These are phyloP conservation scores for Idaea straminata DNA, from an alignment of 2,888 invertebrate genomes.

Conservation along the genomic window DNA sequence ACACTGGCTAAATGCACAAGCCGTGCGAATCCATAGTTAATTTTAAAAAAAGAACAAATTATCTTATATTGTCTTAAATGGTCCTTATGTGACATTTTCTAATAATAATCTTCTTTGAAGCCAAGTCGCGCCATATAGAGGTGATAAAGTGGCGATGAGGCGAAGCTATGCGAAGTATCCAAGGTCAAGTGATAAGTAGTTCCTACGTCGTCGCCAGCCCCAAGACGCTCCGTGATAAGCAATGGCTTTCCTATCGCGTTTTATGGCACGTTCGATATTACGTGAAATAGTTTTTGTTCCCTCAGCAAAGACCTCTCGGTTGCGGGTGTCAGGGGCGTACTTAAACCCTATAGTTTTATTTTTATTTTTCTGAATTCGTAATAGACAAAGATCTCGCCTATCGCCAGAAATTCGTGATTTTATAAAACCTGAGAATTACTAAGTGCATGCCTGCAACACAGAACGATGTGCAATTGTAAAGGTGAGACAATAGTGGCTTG, in stretches of 20 bases:
- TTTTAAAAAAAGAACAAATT: too few relatives aligned
- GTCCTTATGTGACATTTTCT: background rate
- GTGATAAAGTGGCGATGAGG: background rate
- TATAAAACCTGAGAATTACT: too few relatives aligned
- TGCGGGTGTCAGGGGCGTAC: constrained; percentile 34
- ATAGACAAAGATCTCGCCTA: too few relatives aligned
- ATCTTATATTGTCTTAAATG: too few relatives aligned
- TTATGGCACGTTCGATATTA: constrained; percentile 57
- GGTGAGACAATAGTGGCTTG: too few relatives aligned
- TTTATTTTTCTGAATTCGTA: too few relatives aligned
- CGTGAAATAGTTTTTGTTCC: constrained; percentile 58
- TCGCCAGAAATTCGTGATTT: too few relatives aligned
- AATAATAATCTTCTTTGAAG: background rate
- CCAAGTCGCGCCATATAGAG: background rate
- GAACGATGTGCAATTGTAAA: too few relatives aligned
- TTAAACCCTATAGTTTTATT: too few relatives aligned
- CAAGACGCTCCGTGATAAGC: constrained; percentile 47
- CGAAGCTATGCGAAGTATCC: constrained; percentile 8
- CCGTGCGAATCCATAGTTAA: too few relatives aligned
- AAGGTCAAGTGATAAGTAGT: constrained; percentile 40
- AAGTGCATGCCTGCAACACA: too few relatives aligned
- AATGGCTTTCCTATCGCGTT: constrained; percentile 57
- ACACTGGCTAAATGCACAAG: too few relatives aligned
- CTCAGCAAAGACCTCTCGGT: constrained; percentile 38
- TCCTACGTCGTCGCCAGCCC: constrained; percentile 35